phyloP scores from a whole-genome alignment of 1,140 invertebrate species.

The Sitodiplosis mosellana region DNA sequence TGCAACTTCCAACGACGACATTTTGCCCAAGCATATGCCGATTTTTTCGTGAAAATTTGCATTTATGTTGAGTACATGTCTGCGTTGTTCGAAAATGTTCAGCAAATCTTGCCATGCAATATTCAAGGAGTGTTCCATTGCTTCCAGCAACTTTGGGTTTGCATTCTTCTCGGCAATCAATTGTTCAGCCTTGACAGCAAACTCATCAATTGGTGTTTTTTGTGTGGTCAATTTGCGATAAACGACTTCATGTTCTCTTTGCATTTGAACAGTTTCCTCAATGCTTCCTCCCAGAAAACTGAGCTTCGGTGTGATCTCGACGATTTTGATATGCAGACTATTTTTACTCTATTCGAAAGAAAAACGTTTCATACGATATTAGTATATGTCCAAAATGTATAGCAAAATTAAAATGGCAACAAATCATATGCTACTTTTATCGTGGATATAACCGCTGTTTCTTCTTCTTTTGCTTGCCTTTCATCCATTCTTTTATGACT shows the following conservation, averaged over 20 bases:
- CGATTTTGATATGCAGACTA: slow-evolving; percentile 48
- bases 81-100: slow-evolving; percentile 54
- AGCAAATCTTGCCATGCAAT: slow-evolving; percentile 80
- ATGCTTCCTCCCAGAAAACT: slow-evolving; percentile 60
- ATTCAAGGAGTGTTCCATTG: slow-evolving; percentile 78
- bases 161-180: slow-evolving; percentile 60
- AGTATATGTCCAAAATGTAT: not conserved
- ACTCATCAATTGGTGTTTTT: slow-evolving; percentile 66
- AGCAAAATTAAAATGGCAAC: slow-evolving; percentile 1
- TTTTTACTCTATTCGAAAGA: no score
- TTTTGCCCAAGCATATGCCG: slow-evolving; percentile 45
- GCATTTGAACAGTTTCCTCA: slow-evolving; percentile 53
- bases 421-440: not conserved
- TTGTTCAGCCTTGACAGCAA: slow-evolving; percentile 69
- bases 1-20: slow-evolving; percentile 44
- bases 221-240: slow-evolving; percentile 44
- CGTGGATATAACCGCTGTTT: not conserved
- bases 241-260: slow-evolving; percentile 18
- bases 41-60: slow-evolving; percentile 53
- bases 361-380: slow-evolving; percentile 1
- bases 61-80: slow-evolving; percentile 56
- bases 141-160: slow-evolving; percentile 63
- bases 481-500: not conserved
- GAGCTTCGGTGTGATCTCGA: slow-evolving; percentile 69
- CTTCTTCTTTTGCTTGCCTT: no score